A percentile compares a stretch with the other conserved stretches of the same genome.
These are phyloP conservation scores for Calidris pygmaea DNA, from an alignment of 2,113 vertebrate genomes.

Conservation along the genomic window DNA sequence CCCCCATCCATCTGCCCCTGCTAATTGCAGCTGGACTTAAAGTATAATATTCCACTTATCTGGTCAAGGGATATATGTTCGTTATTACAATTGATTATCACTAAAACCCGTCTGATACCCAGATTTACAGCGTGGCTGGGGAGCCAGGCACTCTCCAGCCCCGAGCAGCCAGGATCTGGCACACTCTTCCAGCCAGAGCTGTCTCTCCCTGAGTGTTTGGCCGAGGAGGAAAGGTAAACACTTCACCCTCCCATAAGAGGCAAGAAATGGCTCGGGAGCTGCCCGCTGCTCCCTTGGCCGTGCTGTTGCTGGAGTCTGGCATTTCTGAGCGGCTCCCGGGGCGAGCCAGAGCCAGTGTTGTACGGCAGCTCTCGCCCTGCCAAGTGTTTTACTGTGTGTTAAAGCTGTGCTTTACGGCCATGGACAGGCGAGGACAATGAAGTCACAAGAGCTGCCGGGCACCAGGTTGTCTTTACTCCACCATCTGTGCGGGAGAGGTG, in stretches of 20 bases:
- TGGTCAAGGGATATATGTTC: not conserved
- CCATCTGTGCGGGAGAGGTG: not conserved
- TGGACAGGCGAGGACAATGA: not conserved
- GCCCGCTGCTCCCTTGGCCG: not conserved
- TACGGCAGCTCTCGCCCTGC: rapidly evolving
- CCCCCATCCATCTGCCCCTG: constrained; percentile 41
- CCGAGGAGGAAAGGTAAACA: not conserved
- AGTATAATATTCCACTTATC: constrained; percentile 25
- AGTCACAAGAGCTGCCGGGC: not conserved
- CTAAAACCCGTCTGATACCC: constrained; percentile 60
- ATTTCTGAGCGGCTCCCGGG: rapidly evolving
- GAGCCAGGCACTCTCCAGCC: not conserved
- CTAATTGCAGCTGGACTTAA: constrained; percentile 21
- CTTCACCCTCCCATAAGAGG: rapidly evolving
- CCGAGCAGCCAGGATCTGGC: not conserved
- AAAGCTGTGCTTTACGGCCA: rapidly evolving
- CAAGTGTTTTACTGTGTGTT: too few species aligned
- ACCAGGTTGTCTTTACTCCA: not conserved
- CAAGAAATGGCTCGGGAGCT: not conserved
- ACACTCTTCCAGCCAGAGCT: not conserved
- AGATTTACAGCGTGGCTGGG: constrained; percentile 24
- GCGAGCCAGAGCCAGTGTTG: not conserved
- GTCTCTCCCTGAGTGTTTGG: not conserved
- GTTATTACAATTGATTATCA: constrained; percentile 34
- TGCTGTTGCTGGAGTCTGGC: not conserved